These are phyloP conservation scores for Microctonus aethiopoides DNA, from an alignment of 2,888 invertebrate genomes.

Conservation along the genomic window DNA sequence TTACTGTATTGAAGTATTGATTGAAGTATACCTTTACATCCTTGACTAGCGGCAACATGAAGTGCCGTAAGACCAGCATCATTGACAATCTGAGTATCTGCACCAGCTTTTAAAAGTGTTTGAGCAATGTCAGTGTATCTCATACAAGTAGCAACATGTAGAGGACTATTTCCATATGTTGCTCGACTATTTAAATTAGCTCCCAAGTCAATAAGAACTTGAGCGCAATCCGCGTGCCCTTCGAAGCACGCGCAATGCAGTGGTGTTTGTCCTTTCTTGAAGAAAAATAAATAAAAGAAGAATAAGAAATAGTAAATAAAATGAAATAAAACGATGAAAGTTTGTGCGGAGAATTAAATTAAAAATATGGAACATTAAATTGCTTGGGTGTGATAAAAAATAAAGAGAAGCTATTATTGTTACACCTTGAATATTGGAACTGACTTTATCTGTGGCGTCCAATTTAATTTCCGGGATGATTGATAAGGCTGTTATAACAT, in stretches of 20 bases:
- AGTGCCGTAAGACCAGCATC: conserved; percentile 75
- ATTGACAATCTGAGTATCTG: conserved; percentile 72
- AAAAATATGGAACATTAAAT: no score
- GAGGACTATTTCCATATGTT: conserved; percentile 77
- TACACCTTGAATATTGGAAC: conserved; percentile 28
- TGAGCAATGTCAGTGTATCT: conserved; percentile 80
- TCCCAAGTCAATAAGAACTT: conserved; percentile 72
- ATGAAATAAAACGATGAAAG: neutral
- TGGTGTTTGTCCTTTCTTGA: conserved; percentile 74
- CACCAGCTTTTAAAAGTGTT: conserved; percentile 76
- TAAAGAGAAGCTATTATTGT: conserved; percentile 6
- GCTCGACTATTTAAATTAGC: conserved; percentile 78
- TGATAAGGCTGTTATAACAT: conserved; percentile 74
- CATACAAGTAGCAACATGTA: conserved; percentile 82
- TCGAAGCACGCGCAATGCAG: conserved; percentile 78
- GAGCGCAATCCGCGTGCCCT: conserved; percentile 74
- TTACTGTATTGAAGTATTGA: conserved; percentile 75
- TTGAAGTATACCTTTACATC: conserved; percentile 77
- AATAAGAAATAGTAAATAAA: neutral
- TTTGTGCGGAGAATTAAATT: no score
- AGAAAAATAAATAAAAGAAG: conserved; percentile 11
- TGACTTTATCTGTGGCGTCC: conserved; percentile 78
- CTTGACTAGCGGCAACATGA: conserved; percentile 78
- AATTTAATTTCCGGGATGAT: conserved; percentile 72
- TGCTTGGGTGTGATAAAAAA: no score